Percentiles rank a stretch among this genome's conserved stretches.
These are phyloP conservation scores for Tetrax tetrax DNA, from an alignment of 2,113 vertebrate species.

Conservation along the genomic window DNA sequence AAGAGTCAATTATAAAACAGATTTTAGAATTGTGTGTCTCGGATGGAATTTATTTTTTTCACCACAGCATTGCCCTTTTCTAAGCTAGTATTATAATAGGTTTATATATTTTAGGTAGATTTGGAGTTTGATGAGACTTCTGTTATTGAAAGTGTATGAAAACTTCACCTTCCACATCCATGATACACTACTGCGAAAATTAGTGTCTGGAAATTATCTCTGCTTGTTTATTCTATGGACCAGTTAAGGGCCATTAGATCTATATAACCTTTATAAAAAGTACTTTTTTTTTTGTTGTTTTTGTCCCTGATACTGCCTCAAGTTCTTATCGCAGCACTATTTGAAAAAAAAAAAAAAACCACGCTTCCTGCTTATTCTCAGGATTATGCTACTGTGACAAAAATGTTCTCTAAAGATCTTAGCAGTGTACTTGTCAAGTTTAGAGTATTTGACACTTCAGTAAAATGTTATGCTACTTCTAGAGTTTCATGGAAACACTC, in stretches of 20 bases:
- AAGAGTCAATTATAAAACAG: neutral
- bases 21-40: neutral
- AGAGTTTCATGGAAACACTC: neutral
- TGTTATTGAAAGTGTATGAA: neutral
- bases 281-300: neutral
- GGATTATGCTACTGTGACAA: neutral
- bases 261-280: neutral
- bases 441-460: neutral
- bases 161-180: neutral
- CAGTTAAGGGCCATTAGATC: neutral
- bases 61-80: neutral
- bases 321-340: neutral
- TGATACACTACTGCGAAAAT: neutral
- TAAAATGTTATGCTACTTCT: neutral
- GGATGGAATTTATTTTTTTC: neutral
- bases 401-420: neutral
- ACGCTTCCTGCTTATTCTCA: neutral
- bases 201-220: neutral
- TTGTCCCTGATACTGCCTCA: neutral
- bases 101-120: neutral
- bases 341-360: neutral
- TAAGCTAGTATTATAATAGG: neutral
- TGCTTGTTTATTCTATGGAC: neutral
- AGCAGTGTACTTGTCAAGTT: neutral
- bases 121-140: neutral